Percentiles rank a stretch among this genome's conserved stretches.
phyloP scores from a whole-genome alignment of 2,113 vertebrate genomes.

The Ailuropoda melanoleuca region DNA sequence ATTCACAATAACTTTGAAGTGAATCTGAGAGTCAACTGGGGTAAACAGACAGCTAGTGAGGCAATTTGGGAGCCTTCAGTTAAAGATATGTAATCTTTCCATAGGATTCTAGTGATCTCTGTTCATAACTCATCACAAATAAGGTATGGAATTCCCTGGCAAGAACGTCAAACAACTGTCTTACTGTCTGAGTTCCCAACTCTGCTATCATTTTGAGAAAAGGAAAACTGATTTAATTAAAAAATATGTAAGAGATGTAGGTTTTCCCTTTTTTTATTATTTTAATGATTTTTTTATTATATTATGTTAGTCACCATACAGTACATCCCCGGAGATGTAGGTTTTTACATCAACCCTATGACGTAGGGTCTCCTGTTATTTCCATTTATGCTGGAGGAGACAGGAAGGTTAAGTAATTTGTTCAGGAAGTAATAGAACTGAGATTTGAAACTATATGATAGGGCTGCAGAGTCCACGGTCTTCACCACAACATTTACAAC shows the following conservation, averaged over 20 bases:
- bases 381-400: neutral
- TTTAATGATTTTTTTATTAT: no score
- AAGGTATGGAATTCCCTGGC: neutral
- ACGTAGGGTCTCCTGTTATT: neutral
- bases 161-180: neutral
- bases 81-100: neutral
- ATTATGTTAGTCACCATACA: no score
- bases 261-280: no score
- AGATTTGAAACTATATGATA: neutral
- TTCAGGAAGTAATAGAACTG: neutral
- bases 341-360: neutral
- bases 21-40: neutral
- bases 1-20: conserved; percentile 25
- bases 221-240: neutral
- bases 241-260: neutral
- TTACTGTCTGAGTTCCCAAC: neutral
- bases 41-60: neutral
- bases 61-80: neutral
- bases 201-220: neutral
- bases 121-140: conserved; percentile 13
- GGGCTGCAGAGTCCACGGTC: neutral
- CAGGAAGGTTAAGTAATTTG: neutral
- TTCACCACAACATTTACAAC: neutral
- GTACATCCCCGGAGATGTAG: no score
- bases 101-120: neutral